Evolutionary conservation across 2,113 vertebrate genomes (phyloP).

Genomic region (Tetraodon nigroviridis): DNA sequence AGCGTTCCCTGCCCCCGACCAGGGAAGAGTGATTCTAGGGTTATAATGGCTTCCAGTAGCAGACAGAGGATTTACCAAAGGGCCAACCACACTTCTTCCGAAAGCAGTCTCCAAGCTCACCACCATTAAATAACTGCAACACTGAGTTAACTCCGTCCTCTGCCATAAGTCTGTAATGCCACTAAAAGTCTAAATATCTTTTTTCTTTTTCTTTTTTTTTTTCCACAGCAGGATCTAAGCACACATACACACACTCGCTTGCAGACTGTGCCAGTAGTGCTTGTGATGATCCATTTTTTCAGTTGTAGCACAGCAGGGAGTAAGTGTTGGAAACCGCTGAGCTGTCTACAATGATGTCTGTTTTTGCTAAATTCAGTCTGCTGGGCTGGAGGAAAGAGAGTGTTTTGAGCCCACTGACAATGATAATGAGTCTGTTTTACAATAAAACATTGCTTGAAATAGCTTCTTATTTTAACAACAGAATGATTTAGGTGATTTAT

Average conservation of each 20-base stretch:
- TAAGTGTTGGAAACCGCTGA: conserved; percentile 46
- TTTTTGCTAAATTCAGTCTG: conserved; percentile 40
- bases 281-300: conserved; percentile 48
- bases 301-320: conserved; percentile 50
- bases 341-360: conserved; percentile 53
- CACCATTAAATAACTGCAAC: conserved; percentile 2
- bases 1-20: too few relatives aligned
- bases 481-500: conserved; percentile 22
- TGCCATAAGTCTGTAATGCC: conserved; percentile 30
- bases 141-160: conserved; percentile 35
- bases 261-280: conserved; percentile 15
- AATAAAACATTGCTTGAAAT: conserved; percentile 2
- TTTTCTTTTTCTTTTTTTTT: conserved; percentile 16
- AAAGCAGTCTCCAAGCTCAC: conserved; percentile 14
- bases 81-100: conserved; percentile 11
- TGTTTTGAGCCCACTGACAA: conserved; percentile 29
- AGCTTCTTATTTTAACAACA: conserved; percentile 16
- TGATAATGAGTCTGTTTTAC: conserved; percentile 14
- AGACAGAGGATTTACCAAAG: conserved; percentile 7
- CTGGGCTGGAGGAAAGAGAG: conserved; percentile 12
- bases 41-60: too few relatives aligned
- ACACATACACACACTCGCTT: conserved; percentile 1
- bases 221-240: conserved; percentile 11
- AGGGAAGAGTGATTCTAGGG: background rate
- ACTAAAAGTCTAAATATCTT: conserved; percentile 41